Conservation (phyloP, 2,113 vertebrate species). For the Neofelis nebulosa region DNA sequence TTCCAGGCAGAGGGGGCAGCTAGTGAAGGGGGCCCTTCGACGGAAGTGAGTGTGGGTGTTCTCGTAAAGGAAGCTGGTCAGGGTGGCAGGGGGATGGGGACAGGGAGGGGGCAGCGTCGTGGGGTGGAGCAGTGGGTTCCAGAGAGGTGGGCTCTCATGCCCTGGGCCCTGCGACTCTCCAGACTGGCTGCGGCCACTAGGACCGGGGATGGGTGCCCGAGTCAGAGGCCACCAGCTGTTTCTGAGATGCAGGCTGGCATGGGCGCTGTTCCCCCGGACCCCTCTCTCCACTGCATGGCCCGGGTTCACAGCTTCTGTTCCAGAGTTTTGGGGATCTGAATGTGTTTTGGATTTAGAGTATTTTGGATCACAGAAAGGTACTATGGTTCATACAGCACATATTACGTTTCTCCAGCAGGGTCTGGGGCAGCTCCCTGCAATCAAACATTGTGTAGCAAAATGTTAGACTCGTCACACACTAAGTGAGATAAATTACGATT, state of each 20-base stretch:
- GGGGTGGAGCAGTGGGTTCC: neutral
- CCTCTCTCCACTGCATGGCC: accelerated
- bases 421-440: neutral
- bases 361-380: neutral
- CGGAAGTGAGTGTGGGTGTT: too few relatives aligned
- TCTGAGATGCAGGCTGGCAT: neutral
- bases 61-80: neutral
- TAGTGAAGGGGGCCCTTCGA: neutral
- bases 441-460: neutral
- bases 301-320: neutral
- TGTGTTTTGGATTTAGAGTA: neutral
- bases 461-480: neutral
- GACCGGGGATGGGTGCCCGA: too few relatives aligned
- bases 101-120: neutral
- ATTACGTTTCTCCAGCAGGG: neutral
- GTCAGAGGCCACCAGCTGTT: neutral
- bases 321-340: neutral
- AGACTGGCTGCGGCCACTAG: neutral
- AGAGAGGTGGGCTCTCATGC: neutral
- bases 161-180: neutral
- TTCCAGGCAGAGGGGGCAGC: neutral
- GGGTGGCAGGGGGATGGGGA: too few relatives aligned
- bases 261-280: neutral
- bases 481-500: conserved; percentile 58
- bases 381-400: neutral